phyloP scores from a whole-genome alignment of 2,888 invertebrate species.

The Steinernema scapterisci region DNA sequence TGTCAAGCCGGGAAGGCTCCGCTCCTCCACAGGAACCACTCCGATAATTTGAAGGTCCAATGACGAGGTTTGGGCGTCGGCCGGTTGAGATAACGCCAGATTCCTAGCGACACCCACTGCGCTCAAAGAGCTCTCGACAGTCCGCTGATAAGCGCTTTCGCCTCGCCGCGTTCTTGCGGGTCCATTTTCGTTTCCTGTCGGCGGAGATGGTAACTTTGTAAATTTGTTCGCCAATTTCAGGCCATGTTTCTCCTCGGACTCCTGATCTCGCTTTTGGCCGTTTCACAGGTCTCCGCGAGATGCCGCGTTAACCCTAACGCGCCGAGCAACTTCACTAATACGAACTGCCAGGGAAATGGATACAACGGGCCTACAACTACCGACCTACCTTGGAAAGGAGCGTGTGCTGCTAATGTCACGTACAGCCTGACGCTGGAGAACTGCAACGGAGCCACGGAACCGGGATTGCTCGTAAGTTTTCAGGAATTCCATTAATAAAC shows the following conservation, averaged over 20 bases:
- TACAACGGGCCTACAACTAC: neutral
- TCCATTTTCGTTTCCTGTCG: neutral
- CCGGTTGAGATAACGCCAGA: neutral
- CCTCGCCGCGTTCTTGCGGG: neutral
- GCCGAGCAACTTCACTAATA: neutral
- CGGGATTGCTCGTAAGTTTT: too few species aligned
- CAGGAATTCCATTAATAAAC: too few species aligned
- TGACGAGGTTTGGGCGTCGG: conserved; percentile 25
- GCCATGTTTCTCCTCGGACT: neutral
- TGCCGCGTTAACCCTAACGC: neutral
- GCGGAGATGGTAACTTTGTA: neutral
- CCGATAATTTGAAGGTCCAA: neutral
- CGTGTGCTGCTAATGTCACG: too few species aligned
- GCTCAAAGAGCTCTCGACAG: conserved; percentile 1
- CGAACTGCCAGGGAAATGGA: neutral
- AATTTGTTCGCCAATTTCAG: neutral
- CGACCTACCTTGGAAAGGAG: too few species aligned
- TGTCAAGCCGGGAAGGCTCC: too few species aligned
- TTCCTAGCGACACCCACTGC: neutral
- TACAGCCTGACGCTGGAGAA: too few species aligned
- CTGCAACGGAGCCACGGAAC: too few species aligned
- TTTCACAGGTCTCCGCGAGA: neutral
- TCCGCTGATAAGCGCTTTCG: conserved; percentile 12
- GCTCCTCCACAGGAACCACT: neutral
- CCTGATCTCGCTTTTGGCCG: neutral